Evolutionary conservation across 2,113 vertebrate genomes (phyloP), one percentile per base, ranked within the genome.

Genomic region (Charadrius vociferus): DNA sequence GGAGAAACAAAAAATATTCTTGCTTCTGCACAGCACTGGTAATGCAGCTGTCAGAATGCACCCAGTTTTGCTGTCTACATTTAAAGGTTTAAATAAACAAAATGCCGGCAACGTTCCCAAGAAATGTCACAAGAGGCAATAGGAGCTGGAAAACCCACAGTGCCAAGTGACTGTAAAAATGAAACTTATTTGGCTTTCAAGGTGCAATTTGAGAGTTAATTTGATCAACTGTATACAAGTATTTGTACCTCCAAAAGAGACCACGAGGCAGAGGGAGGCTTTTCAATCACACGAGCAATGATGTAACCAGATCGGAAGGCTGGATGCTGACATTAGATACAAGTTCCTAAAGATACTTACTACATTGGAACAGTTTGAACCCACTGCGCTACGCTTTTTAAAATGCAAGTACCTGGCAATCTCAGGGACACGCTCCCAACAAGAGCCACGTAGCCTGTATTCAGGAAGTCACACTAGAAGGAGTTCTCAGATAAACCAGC

Each of bases 371-470:
- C 30, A 55, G 65, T 49, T 55, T 66, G 67, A 67, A 74, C 53
- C 9, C 68, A 32, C 17, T 26, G 32, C n/a, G 22, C 26, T 36
- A 36, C 22, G 39, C 9, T 81, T 75, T 74, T 55, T 49, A 55
- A 68, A 30, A 41, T 41, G 26, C 10, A 41, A 75, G 20, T 55
- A 67, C n/a, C 21, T 30, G 30, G 53, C 62, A 41, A 20, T 81
- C 39, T 29, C 24, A 34, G 61, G 41, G 52, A 47, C 29, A 37
- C 10, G 8, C 8, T 72, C 32, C 73, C 66, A 45, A 20, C 13
- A 17, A 8, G 19, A 53, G 72, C 58, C 1, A 2, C 2, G 0
- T 7, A 72, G 73, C 26, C 41, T 59, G 6, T 6, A 24, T n/a
- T 52, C 53, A 59, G 34, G 45, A 67, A n/a, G 45, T 74, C 34